phyloP scores from a whole-genome alignment of 2,888 invertebrate species.

The Cheilosia impressa region DNA sequence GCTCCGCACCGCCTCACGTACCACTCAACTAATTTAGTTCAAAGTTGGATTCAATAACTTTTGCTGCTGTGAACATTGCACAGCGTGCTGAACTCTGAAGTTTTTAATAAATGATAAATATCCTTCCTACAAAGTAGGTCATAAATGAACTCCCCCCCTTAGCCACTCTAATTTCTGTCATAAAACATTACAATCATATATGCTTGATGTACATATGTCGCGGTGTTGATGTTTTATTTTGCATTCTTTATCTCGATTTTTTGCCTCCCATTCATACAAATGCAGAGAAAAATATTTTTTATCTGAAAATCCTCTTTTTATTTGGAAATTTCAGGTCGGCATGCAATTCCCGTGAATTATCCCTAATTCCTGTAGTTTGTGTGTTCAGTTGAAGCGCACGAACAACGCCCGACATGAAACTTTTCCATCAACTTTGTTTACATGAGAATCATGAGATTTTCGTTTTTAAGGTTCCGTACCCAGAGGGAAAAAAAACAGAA shows the following conservation, averaged over 20 bases:
- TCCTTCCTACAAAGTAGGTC: background rate
- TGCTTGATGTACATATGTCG: background rate
- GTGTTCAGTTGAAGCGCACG: background rate
- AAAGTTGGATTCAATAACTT: too few relatives aligned
- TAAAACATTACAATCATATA: background rate
- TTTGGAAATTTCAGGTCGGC: background rate
- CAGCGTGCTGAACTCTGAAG: too few relatives aligned
- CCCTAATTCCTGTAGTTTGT: background rate
- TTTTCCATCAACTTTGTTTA: slow-evolving; percentile 13
- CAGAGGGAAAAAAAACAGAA: too few relatives aligned
- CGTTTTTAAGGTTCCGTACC: too few relatives aligned
- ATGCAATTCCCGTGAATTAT: background rate
- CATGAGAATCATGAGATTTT: background rate
- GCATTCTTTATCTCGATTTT: too few relatives aligned
- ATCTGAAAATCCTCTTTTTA: background rate
- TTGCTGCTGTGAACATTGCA: too few relatives aligned
- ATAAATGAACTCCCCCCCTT: background rate
- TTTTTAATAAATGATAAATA: background rate
- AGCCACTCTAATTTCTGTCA: background rate
- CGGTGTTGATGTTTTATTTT: background rate
- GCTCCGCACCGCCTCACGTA: too few relatives aligned
- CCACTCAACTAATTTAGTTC: too few relatives aligned
- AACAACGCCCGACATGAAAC: slow-evolving; percentile 15
- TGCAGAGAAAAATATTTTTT: background rate
- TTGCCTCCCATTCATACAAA: background rate